A percentile compares a stretch with the other conserved stretches of the same genome.
Evolutionary conservation across 37 sponge, comb jelly and placozoan species (phyloP).

Genomic region (Cladorhizidae sp.): DNA sequence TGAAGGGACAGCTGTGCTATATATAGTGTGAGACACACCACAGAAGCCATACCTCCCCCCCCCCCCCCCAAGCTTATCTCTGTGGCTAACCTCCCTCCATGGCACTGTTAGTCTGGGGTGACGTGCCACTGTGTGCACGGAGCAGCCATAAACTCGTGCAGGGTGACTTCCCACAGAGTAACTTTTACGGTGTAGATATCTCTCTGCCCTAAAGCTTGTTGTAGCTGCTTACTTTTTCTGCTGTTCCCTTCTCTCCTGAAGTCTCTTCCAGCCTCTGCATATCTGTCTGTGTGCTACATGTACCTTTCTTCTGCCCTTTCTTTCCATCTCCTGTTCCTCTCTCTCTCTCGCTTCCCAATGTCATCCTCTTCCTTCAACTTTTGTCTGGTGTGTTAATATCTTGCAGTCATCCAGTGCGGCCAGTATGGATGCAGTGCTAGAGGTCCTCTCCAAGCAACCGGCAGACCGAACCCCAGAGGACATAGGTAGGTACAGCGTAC

Average conservation of each 20-base stretch:
- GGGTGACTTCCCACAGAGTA: no score
- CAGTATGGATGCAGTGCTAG: slow-evolving; percentile 73
- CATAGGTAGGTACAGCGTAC: slow-evolving; percentile 47
- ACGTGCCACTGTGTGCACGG: no score
- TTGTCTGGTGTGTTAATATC: neutral
- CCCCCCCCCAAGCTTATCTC: no score
- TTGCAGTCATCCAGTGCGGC: slow-evolving; percentile 17
- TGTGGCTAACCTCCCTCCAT: no score
- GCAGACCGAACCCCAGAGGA: slow-evolving; percentile 68
- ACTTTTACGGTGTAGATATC: no score
- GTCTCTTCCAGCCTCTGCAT: neutral
- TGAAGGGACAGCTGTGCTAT: no score
- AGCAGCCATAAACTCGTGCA: no score
- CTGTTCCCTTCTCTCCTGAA: neutral
- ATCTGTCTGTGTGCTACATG: neutral
- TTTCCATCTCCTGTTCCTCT: neutral
- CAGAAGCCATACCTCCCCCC: no score
- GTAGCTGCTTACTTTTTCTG: no score
- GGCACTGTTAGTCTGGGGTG: no score
- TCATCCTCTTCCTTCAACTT: neutral
- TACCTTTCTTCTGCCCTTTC: neutral
- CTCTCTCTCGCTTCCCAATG: neutral
- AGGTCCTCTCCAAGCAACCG: slow-evolving; percentile 65
- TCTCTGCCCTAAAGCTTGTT: no score
- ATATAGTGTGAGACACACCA: no score